Conservation (phyloP, 2,113 vertebrate genomes). For the Ursus arctos region DNA sequence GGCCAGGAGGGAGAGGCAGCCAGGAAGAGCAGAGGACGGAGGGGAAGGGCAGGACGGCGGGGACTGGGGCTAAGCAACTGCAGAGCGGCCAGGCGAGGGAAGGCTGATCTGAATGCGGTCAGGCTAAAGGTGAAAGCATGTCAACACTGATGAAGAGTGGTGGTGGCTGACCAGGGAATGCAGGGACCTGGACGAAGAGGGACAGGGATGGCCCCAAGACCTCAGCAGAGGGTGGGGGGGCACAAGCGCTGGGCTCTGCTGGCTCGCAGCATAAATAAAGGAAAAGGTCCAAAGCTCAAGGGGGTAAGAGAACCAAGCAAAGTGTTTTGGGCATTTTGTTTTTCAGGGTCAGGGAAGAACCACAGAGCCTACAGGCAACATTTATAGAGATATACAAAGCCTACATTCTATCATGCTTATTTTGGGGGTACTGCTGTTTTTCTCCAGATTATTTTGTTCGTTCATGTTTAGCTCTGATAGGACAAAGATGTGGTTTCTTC, state of each 20-base stretch:
- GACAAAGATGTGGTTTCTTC: background rate
- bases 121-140: background rate
- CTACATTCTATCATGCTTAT: background rate
- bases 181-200: too few species aligned
- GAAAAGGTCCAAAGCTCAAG: background rate
- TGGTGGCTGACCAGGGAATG: background rate
- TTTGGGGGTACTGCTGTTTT: background rate
- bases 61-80: background rate
- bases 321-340: background rate
- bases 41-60: fast-evolving
- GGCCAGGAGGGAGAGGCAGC: fast-evolving
- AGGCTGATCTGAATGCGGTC: background rate
- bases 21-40: fast-evolving
- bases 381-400: background rate
- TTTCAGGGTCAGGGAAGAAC: background rate
- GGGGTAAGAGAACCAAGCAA: background rate
- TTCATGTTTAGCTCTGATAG: background rate
- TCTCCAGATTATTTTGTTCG: background rate
- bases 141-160: background rate
- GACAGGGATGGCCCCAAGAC: background rate
- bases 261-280: background rate
- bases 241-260: fast-evolving
- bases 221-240: background rate
- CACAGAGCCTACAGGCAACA: fast-evolving
- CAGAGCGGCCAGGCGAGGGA: background rate